Evolutionary conservation across 2,113 vertebrate genomes (phyloP), one percentile per base, ranked within the genome.

Genomic region (Pseudorectes ferrugineus): DNA sequence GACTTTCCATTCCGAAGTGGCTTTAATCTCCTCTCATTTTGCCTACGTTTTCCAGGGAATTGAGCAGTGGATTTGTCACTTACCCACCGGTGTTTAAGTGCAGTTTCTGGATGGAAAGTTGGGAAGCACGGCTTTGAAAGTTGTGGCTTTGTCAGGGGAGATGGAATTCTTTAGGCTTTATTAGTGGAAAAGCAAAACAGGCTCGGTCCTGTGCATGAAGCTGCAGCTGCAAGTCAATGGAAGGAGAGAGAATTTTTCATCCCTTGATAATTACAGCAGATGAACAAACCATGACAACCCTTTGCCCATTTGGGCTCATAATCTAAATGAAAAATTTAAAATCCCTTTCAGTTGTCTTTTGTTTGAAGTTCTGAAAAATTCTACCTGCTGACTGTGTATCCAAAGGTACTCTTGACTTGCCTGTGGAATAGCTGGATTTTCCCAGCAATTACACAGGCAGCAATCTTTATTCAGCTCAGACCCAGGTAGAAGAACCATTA

Each of bases 1-100:
- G 12, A 1, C 5, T 55, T 36, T 5, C 57, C 73, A 10, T 3
- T 6, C 55, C 51, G 1, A 2, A 9, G 12, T 1, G 76, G 8
- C 59, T 55, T 22, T 14, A 2, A 21, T 3, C 12, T 45, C 67
- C 0, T 21, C 31, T n/a, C 74, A 2, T 68, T 58, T 36, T 20
- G 28, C 68, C 51, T 31, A 3, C n/a, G 0, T 8, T 36, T 38
- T 35, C 31, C 76, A 45, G 57, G 49, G 54, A 38, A 5, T 1
- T 38, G 36, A 86, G 55, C 72, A 0, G 38, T 10, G 62, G 25
- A 3, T 49, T 84, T 88, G 58, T 33, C 80, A 22, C 54, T 35
- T 66, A 72, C 49, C 45, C 63, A 1, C 24, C 33, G 12, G 36
- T 13, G n/a, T 68, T 85, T 29, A 35, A 54, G 63, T 14, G 59